Base-by-base conservation (phyloP, 1,140 invertebrate genomes). In the Drosophila novamexicana region DNA sequence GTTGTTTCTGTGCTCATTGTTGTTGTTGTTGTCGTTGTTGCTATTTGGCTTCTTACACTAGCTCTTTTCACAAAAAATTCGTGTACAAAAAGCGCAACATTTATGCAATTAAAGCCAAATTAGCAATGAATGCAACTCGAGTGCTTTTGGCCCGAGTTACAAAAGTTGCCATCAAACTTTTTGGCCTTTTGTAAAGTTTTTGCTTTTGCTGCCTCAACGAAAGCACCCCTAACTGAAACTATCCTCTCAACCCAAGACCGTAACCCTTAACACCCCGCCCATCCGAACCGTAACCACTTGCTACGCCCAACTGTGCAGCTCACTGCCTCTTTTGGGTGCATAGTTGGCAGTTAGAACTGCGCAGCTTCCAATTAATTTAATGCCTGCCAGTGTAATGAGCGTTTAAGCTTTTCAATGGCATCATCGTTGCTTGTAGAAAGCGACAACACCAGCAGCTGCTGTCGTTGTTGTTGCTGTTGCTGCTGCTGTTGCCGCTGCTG, bases 101-200 rank as follows among this genome's bases (percentile, higher is more conserved):
- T 88, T 88, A 88, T 88, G 83, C 83, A 88, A 88, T 88, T 88
- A 88, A 88, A 88, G 83, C 83, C 84, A 89, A 88, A 88, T 88
- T 88, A 88, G 83, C 83, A 88, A 88, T 88, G 83, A 88, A 88
- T 88, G 83, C 83, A 89, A 78, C 79, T 80, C 84, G 83, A 88
- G 83, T 88, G 83, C 84, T 88, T 75, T 67, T 75, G 75, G 75
- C 57, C 62, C 58, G 47, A 76, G 76, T 67, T 76, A 83, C 76
- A 89, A 88, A 88, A 88, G 83, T 88, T 88, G 79, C 83, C 84
- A 83, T 88, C 83, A 88, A 86, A 88, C 86, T 88, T 77, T 29
- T 88, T 88, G 84, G 83, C 83, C 84, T 88, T 86, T 88, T 88
- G 84, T 88, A 89, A 88, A 88, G 84, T 88, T 88, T 88, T 89